Evolutionary conservation across 2,888 invertebrate species (phyloP), one percentile per base, ranked within the genome.

Genomic region (Dryococelus australis): DNA sequence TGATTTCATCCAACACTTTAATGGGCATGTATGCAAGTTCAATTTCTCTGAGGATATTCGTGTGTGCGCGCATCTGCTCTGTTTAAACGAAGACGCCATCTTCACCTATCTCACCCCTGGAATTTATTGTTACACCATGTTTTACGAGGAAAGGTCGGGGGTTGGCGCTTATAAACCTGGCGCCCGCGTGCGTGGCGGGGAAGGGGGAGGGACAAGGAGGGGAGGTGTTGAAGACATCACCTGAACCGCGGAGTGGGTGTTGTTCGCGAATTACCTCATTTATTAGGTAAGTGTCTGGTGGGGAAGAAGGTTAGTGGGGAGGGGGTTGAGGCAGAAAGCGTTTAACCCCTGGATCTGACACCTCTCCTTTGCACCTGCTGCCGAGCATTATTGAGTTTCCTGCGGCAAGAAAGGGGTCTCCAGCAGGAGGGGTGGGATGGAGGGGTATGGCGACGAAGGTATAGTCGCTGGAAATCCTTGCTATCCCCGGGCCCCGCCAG

Each of bases 211-310:
- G 28, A 28, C 26, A 28, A 2, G 83, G 83, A 28, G 27, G 83
- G 9, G 28, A 83, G 83, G 35, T 83, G 83, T 83, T 16, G 65
- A 65, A 5, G 24, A 65, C 65, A 65, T 65, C 65, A 65, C 65
- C 65, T 65, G 65, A 65, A 24, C 65, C 65, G 65, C 65, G 24
- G 65, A 65, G 65, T 80, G 65, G 65, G 92, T 93, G 93, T 65
- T 65, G 65, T 65, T 65, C 92, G 92, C 92, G 93, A 93, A 93
- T 93, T 93, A 93, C 92, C 93, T 93, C 93, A 92, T 93, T 93
- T 93, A 93, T 93, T 93, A 93, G 93, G 92, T 92, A 92, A 92
- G 92, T 83, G 83, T 83, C 65, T 83, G 83, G 20, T 2, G 27
- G 83, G 27, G 83, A n/a, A 35, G 35, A 4, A 35, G 35, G 35